Conservation (phyloP, 1,140 invertebrate genomes). For the Pseudachorutes palmiensis region DNA sequence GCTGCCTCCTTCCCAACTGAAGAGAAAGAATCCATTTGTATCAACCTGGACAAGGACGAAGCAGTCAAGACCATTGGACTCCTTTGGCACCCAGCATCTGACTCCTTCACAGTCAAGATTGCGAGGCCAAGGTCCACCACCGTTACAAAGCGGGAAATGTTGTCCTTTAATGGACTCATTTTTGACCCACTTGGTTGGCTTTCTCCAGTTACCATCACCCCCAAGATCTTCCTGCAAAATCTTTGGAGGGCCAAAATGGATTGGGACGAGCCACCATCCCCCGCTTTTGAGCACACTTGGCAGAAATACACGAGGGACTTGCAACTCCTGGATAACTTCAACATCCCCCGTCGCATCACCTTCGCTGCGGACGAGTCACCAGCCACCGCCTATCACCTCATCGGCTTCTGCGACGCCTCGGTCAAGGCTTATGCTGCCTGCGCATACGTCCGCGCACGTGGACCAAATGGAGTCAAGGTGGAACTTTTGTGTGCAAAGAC, state of each 20-base stretch:
- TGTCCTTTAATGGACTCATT: constrained; percentile 29
- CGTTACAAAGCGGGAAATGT: constrained; percentile 27
- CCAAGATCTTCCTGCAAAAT: constrained; percentile 35
- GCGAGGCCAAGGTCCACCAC: not conserved
- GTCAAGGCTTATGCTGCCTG: constrained; percentile 10
- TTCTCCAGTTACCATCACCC: constrained; percentile 21
- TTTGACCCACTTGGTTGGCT: constrained; percentile 34
- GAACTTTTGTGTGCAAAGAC: constrained; percentile 30
- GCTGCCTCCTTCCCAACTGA: constrained; percentile 36
- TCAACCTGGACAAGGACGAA: constrained; percentile 21
- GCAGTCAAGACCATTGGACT: constrained; percentile 40
- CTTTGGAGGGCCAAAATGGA: constrained; percentile 25
- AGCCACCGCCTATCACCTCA: not conserved
- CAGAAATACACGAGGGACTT: constrained; percentile 3
- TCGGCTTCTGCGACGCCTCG: constrained; percentile 15
- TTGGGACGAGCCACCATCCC: constrained; percentile 30
- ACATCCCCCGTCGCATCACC: constrained; percentile 9
- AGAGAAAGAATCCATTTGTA: not conserved
- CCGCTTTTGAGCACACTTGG: constrained; percentile 33
- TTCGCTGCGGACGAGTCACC: too few relatives aligned
- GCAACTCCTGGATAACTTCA: not conserved
- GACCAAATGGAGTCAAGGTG: not conserved
- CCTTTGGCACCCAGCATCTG: constrained; percentile 38
- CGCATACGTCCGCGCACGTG: not conserved
- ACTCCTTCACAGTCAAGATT: constrained; percentile 25